Conservation (phyloP, 2,888 invertebrate species). For the Diachrysia chrysitis region DNA sequence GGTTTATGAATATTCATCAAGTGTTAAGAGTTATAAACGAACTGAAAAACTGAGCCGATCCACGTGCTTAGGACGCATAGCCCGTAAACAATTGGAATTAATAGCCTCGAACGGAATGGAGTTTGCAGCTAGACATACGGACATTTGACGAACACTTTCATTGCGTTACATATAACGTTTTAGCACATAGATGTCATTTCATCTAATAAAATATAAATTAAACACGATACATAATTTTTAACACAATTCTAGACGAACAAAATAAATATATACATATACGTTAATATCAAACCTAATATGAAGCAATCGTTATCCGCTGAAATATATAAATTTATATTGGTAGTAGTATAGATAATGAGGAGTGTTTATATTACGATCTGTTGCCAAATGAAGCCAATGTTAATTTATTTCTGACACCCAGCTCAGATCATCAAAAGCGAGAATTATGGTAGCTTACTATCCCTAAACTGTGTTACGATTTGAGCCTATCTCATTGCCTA, state of each 20-base stretch:
- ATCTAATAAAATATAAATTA: constrained; percentile 81
- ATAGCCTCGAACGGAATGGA: constrained; percentile 78
- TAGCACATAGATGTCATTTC: constrained; percentile 83
- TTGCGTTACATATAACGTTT: constrained; percentile 89
- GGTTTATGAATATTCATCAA: constrained; percentile 32
- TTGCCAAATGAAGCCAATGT: constrained; percentile 88
- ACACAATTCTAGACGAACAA: constrained; percentile 78
- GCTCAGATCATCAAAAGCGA: constrained; percentile 84
- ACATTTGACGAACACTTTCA: constrained; percentile 85
- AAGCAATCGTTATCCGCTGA: constrained; percentile 78
- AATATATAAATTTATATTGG: constrained; percentile 72
- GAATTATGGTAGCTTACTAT: constrained; percentile 45
- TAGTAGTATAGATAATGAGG: constrained; percentile 68
- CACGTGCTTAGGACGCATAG: constrained; percentile 81
- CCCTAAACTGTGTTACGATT: constrained; percentile 50
- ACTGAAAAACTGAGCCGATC: constrained; percentile 76
- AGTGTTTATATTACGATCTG: constrained; percentile 86
- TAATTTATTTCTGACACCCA: constrained; percentile 83
- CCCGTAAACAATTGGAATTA: constrained; percentile 75
- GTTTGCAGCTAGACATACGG: constrained; percentile 85
- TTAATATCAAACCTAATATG: constrained; percentile 82
- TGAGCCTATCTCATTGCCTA: constrained; percentile 49
- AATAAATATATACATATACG: constrained; percentile 76
- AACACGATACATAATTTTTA: constrained; percentile 77
- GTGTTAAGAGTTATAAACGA: constrained; percentile 22